Conservation (phyloP, 1,140 invertebrate species). For the Yoshiicerus persimilis region DNA sequence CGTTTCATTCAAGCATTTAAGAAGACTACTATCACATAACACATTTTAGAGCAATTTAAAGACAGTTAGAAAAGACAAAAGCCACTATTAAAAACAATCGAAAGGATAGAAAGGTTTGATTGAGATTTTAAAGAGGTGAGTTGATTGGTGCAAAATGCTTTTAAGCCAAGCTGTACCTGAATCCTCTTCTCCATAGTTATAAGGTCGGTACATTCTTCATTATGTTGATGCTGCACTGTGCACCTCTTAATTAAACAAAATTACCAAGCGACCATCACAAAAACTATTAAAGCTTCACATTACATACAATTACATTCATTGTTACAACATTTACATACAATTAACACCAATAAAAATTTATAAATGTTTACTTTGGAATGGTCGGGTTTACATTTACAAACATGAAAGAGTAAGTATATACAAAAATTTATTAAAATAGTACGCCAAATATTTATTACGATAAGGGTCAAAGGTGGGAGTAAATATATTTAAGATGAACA, state of each 20-base stretch:
- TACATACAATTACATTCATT: slow-evolving; percentile 15
- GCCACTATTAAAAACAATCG: not conserved
- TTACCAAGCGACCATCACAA: slow-evolving; percentile 33
- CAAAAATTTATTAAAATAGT: not conserved
- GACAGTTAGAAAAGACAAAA: not conserved
- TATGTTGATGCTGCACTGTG: slow-evolving; percentile 84
- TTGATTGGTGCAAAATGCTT: slow-evolving; percentile 9
- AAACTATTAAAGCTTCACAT: slow-evolving; percentile 8
- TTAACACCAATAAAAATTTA: not conserved
- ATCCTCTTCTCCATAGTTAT: slow-evolving; percentile 93
- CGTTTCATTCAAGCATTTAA: not conserved
- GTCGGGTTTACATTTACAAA: slow-evolving; percentile 3
- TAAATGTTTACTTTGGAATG: not conserved
- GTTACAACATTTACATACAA: slow-evolving; percentile 6
- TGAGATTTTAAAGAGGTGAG: not conserved
- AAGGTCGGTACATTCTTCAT: slow-evolving; percentile 89
- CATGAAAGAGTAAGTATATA: not conserved
- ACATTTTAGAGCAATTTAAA: not conserved
- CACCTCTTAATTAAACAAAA: slow-evolving; percentile 68
- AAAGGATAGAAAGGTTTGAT: slow-evolving; percentile 8
- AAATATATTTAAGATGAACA: not conserved
- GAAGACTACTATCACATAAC: not conserved
- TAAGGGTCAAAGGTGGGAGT: not conserved
- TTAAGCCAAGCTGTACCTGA: slow-evolving; percentile 59
- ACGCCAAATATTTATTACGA: not conserved